Evolutionary conservation across 2,113 vertebrate species (phyloP).

Genomic region (Clarias batrachus): DNA sequence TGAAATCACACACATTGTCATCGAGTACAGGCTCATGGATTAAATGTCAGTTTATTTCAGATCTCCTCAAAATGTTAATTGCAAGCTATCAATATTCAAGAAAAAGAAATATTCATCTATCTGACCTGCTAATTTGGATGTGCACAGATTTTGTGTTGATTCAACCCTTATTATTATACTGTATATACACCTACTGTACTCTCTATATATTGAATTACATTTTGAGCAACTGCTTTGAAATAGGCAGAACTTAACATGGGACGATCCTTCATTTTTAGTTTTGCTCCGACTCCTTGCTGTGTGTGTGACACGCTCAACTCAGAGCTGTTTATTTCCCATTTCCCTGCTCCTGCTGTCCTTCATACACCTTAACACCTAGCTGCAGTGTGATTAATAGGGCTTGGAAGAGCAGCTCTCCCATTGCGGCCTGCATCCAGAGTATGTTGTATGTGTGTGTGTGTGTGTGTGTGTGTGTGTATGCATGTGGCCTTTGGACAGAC

Average conservation of each 20-base stretch:
- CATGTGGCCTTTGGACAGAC: conserved; percentile 65
- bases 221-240: background rate
- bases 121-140: too few species aligned
- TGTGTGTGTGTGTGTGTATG: background rate
- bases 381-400: conserved; percentile 67
- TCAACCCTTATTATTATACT: too few species aligned
- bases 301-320: background rate
- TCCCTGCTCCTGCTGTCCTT: conserved; percentile 50
- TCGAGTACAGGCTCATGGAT: too few species aligned
- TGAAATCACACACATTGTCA: too few species aligned
- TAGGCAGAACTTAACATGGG: background rate
- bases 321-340: conserved; percentile 16
- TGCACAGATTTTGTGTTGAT: background rate
- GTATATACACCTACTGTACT: too few species aligned
- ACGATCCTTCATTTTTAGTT: background rate
- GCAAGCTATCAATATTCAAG: too few species aligned
- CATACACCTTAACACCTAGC: conserved; percentile 63
- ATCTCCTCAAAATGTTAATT: too few species aligned
- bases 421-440: conserved; percentile 57
- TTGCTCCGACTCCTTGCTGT: background rate
- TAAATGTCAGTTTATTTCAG: too few species aligned
- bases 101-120: too few species aligned
- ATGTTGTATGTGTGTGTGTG: conserved; percentile 9
- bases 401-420: conserved; percentile 59
- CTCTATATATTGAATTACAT: too few species aligned